These are phyloP conservation scores for Megalopta genalis DNA, from an alignment of 1,140 invertebrate genomes.

Conservation along the genomic window DNA sequence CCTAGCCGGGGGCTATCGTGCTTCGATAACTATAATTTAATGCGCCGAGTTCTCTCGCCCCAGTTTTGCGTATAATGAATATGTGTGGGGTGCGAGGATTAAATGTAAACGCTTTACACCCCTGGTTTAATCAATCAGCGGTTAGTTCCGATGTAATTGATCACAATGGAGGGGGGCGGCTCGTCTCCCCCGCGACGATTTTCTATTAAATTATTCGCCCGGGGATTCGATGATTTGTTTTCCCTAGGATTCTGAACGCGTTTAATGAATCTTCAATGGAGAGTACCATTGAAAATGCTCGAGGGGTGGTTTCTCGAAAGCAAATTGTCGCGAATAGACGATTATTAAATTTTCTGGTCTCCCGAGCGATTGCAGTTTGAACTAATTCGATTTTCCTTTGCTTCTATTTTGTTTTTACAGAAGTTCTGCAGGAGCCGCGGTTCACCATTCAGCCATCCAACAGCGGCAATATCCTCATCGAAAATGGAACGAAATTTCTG, in stretches of 20 bases:
- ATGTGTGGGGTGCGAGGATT: not conserved
- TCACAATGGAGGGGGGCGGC: not conserved
- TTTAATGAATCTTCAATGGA: not conserved
- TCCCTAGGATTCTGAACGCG: not conserved
- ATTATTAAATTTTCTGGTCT: too few relatives aligned
- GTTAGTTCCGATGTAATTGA: not conserved
- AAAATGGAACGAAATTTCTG: conserved; percentile 92
- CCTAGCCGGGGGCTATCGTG: too few relatives aligned
- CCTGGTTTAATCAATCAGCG: not conserved
- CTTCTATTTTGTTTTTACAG: conserved; percentile 80
- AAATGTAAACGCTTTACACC: not conserved
- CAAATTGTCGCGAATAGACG: too few relatives aligned
- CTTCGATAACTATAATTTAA: too few relatives aligned
- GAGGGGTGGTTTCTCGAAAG: too few relatives aligned
- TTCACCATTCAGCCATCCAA: conserved; percentile 91
- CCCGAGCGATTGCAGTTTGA: too few relatives aligned
- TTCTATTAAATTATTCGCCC: not conserved
- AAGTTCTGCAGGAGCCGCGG: conserved; percentile 87
- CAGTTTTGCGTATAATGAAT: not conserved
- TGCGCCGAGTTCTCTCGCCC: not conserved
- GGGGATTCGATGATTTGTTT: too few relatives aligned
- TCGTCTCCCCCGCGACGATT: not conserved
- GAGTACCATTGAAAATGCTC: too few relatives aligned
- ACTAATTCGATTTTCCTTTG: conserved; percentile 11
- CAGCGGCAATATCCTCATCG: conserved; percentile 90